Base-by-base conservation (phyloP, 2,888 invertebrate genomes). In the Amitus sp. region DNA sequence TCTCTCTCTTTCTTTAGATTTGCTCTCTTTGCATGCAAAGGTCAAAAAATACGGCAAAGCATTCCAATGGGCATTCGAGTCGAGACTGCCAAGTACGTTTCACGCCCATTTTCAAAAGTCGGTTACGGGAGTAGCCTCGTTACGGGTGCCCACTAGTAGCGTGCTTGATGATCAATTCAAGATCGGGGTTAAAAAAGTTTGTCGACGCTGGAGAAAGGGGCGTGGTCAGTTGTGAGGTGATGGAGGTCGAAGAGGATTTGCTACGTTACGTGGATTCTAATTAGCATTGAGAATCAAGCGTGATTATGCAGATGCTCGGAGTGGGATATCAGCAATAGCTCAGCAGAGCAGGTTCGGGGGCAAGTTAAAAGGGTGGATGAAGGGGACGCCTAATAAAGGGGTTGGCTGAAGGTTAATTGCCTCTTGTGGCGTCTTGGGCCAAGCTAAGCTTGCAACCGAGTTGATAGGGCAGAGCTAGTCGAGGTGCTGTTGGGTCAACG, bases 271-370 rank as follows among this genome's bases (percentile, higher is more conserved):
- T 66, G 71, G 72, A 73, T 72, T 77, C 76, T 80, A 79, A 80
- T 79, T 80, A 80, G 79, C 79, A 78, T 78, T 74, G 76, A 79
- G 76, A 78, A 79, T 77, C 77, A 71, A 70, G 74, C 74, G 75
- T 75, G 75, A 80, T 79, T 80, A 78, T 79, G 78, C 77, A 77
- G 75, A 79, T 74, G 78, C 72, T 71, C 66, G 60, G 53, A 67
- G 71, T 62, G 56, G 75, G 73, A 70, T 75, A 77, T 74, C 74
- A 73, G 70, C 62, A 43, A 59, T n/a, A n/a, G n/a, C n/a, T n/a
- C n/a, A n/a, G 23, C 23, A 23, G 23, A 5, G 54, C 57, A 56
- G 45, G 50, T 56, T 15, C 53, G 49, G 50, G 57, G 52, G 58
- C 59, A 56, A 62, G 63, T n/a, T n/a, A 39, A 34, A 64, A 69